Conservation (phyloP, 2,888 invertebrate genomes). For the Aphelenchoides bicaudatus region DNA sequence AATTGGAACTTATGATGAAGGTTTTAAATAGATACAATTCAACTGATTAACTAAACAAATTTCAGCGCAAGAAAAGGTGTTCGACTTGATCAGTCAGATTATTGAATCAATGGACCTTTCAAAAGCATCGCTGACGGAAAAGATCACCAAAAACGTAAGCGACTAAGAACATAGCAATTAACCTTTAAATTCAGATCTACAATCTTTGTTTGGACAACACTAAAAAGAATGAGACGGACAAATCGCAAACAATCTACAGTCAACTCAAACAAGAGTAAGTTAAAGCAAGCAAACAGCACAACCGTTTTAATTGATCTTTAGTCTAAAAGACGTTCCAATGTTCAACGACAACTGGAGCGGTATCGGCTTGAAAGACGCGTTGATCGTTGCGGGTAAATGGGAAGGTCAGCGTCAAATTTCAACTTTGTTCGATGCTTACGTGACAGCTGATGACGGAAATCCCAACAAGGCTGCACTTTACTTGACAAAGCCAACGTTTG, state of each 20-base stretch:
- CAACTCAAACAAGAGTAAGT: constrained; percentile 17
- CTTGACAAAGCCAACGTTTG: constrained; percentile 12
- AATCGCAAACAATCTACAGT: constrained; percentile 15
- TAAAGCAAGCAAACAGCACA: background rate
- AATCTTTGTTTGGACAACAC: constrained; percentile 20
- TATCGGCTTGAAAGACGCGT: constrained; percentile 7
- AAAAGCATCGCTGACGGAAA: constrained; percentile 38
- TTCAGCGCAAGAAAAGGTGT: constrained; percentile 46
- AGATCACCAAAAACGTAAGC: constrained; percentile 39
- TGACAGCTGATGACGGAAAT: constrained; percentile 45
- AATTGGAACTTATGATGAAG: constrained; percentile 48
- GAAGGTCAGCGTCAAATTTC: constrained; percentile 21
- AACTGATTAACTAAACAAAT: too few relatives aligned
- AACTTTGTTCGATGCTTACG: constrained; percentile 39
- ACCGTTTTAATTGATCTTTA: constrained; percentile 14
- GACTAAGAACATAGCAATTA: constrained; percentile 1
- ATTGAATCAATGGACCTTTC: constrained; percentile 32
- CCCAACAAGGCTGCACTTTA: constrained; percentile 42
- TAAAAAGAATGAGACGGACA: constrained; percentile 8
- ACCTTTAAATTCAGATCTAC: constrained; percentile 21
- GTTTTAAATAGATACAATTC: too few relatives aligned
- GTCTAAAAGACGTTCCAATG: constrained; percentile 26
- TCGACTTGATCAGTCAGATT: constrained; percentile 33
- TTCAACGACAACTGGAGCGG: constrained; percentile 16
- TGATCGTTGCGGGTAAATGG: constrained; percentile 25